These are phyloP conservation scores for Danionella dracula DNA, from an alignment of 2,797 vertebrate species.

Conservation along the genomic window DNA sequence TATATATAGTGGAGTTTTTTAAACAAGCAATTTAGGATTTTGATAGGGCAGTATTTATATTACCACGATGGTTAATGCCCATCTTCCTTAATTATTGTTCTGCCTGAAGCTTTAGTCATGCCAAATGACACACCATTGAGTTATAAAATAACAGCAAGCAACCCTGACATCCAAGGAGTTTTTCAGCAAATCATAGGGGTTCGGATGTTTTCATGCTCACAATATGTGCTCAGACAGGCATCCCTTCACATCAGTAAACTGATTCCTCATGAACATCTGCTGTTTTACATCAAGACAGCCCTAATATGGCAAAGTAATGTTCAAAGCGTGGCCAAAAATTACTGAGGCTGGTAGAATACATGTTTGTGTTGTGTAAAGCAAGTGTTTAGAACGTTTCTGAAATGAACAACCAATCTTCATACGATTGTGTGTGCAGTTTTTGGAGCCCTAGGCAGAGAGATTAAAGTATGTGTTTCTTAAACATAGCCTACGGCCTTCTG, in stretches of 20 bases:
- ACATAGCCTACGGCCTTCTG: neutral
- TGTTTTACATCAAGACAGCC: slow-evolving; percentile 1
- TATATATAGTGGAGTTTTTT: too few relatives aligned
- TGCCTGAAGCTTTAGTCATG: too few relatives aligned
- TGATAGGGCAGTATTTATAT: too few relatives aligned
- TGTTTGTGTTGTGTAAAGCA: slow-evolving; percentile 10
- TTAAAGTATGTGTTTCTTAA: slow-evolving; percentile 12
- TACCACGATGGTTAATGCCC: too few relatives aligned
- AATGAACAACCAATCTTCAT: slow-evolving; percentile 11
- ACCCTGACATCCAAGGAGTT: neutral
- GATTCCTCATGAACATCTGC: slow-evolving; percentile 14
- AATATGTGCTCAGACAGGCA: slow-evolving; percentile 2
- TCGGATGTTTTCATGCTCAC: slow-evolving; percentile 2
- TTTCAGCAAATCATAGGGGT: neutral
- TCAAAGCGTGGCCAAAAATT: slow-evolving; percentile 13
- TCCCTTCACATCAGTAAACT: slow-evolving; percentile 4
- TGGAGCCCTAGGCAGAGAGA: slow-evolving; percentile 10
- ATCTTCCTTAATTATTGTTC: too few relatives aligned
- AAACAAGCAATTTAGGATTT: too few relatives aligned
- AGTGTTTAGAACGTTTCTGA: slow-evolving; percentile 29
- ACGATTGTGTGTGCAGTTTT: slow-evolving; percentile 26
- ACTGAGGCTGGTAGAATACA: neutral
- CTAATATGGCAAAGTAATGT: slow-evolving; percentile 26
- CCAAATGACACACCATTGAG: too few relatives aligned
- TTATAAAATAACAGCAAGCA: neutral